phyloP scores from a whole-genome alignment of 2,113 vertebrate species.

The Malurus alboscapulatus region DNA sequence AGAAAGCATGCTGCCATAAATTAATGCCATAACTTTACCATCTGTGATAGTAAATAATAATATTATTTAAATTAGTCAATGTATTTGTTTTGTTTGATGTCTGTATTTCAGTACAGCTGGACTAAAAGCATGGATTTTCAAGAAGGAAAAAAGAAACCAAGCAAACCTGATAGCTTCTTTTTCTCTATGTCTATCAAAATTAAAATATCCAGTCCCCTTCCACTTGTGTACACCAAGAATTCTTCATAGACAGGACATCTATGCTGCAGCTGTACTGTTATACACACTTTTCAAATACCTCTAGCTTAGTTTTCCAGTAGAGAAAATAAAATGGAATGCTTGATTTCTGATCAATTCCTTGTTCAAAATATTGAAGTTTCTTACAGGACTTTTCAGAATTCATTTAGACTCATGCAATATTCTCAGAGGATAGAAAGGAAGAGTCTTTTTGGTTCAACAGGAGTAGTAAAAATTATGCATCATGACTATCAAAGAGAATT shows the following conservation, averaged over 20 bases:
- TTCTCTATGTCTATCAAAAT: background rate
- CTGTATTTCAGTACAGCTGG: background rate
- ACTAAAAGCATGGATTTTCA: background rate
- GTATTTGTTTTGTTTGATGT: background rate
- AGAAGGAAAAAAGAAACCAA: background rate
- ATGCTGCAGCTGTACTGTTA: accelerated
- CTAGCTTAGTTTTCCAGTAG: background rate
- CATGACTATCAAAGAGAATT: background rate
- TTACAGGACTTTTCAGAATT: background rate
- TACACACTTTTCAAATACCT: background rate
- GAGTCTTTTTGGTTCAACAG: background rate
- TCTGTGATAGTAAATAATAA: background rate
- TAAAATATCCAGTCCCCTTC: accelerated
- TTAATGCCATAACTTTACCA: background rate
- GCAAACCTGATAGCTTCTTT: background rate
- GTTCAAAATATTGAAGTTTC: background rate
- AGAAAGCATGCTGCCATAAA: background rate
- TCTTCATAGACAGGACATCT: background rate
- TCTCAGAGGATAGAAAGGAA: background rate
- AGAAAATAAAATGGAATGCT: background rate
- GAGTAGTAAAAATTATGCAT: background rate
- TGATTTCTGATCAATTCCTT: background rate
- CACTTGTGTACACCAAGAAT: background rate
- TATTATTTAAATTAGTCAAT: background rate
- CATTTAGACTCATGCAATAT: background rate